phyloP scores from a whole-genome alignment of 2,888 invertebrate genomes.

The Cosmia pyralina region DNA sequence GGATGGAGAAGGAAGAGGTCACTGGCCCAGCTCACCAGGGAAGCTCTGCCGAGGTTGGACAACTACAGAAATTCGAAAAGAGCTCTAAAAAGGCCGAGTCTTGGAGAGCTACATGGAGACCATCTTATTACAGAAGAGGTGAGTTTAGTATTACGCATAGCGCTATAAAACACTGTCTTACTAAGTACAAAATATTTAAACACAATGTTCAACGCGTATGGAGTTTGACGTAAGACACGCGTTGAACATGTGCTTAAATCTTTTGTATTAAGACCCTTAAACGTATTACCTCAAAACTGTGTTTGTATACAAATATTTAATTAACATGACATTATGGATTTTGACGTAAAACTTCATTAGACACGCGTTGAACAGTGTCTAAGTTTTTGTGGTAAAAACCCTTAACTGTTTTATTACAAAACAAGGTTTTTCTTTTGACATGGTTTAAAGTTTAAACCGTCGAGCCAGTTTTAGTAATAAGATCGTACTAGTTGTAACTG shows the following conservation, averaged over 20 bases:
- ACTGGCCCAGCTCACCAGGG: constrained; percentile 93
- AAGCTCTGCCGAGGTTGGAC: constrained; percentile 95
- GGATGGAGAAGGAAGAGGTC: constrained; percentile 90
- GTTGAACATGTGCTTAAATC: no score
- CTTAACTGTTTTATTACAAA: not conserved
- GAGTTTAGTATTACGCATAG: constrained; percentile 38
- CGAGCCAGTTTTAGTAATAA: not conserved
- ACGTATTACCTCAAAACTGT: no score
- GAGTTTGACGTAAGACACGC: no score
- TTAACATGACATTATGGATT: no score
- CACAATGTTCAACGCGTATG: no score
- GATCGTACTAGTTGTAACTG: not conserved
- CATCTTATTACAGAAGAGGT: constrained; percentile 86
- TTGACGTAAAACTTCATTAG: no score
- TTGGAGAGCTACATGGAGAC: constrained; percentile 95
- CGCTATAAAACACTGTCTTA: not conserved
- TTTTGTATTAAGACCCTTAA: no score
- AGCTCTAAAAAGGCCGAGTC: constrained; percentile 94
- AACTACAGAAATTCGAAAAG: constrained; percentile 95
- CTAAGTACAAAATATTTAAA: no score
- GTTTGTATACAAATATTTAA: no score
- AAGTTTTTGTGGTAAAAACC: no score
- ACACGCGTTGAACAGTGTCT: no score
- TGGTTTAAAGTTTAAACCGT: not conserved
- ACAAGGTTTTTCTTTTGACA: not conserved